Conservation (phyloP, 1,140 invertebrate species). For the Pollicipes pollicipes region DNA sequence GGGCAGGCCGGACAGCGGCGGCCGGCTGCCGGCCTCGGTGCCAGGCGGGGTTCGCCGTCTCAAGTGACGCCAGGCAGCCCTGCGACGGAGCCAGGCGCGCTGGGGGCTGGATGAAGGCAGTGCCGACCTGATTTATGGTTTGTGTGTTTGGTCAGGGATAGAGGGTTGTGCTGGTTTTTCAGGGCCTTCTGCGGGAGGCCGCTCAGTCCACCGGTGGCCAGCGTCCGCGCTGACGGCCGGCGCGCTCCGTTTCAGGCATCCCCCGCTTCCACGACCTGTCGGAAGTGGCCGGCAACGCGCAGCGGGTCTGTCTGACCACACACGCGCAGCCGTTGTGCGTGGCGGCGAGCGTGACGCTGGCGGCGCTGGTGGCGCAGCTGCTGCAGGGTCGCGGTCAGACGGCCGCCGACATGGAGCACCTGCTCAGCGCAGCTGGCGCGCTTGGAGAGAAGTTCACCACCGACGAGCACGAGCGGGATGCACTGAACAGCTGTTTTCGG, state of each 20-base stretch:
- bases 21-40: no score
- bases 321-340: conserved; percentile 22
- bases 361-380: conserved; percentile 19
- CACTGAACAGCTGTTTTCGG: not conserved
- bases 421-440: not conserved
- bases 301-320: conserved; percentile 24
- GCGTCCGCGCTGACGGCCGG: no score
- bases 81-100: no score
- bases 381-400: conserved; percentile 18
- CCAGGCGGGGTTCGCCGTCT: no score
- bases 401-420: not conserved
- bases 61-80: no score
- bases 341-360: conserved; percentile 18
- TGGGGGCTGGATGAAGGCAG: no score
- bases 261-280: conserved; percentile 23
- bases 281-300: conserved; percentile 26
- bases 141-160: no score
- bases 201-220: no score
- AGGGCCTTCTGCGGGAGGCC: no score
- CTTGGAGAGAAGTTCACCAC: not conserved
- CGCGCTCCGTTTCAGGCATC: conserved; percentile 20
- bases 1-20: no score
- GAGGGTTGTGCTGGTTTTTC: no score
- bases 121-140: no score
- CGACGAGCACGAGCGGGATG: not conserved